Evolutionary conservation across 2,797 vertebrate genomes (phyloP).

Genomic region (Ibycter americanus): DNA sequence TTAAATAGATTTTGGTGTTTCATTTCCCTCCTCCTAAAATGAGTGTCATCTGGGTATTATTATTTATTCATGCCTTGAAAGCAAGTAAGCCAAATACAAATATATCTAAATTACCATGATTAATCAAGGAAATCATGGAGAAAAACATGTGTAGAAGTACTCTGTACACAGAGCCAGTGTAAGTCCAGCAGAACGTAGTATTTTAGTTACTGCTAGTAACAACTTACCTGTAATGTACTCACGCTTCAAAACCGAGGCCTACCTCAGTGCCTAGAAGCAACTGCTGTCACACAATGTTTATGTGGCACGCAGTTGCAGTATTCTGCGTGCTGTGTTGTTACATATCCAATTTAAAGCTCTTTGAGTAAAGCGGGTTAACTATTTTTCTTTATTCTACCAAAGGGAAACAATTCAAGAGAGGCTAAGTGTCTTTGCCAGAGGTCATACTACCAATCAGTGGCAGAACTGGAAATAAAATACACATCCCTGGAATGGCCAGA

Average conservation of each 20-base stretch:
- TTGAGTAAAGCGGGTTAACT: not conserved
- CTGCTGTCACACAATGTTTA: not conserved
- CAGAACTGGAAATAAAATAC: not conserved
- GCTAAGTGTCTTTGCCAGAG: not conserved
- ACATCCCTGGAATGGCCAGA: not conserved
- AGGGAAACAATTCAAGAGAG: not conserved
- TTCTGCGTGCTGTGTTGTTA: not conserved
- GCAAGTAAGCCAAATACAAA: not conserved
- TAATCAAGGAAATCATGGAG: not conserved
- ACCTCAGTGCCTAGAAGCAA: not conserved
- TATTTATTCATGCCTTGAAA: not conserved
- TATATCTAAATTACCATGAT: not conserved
- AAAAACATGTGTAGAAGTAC: not conserved
- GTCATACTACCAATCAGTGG: not conserved
- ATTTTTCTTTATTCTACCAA: not conserved
- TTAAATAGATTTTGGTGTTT: not conserved
- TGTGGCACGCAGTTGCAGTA: not conserved
- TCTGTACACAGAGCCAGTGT: not conserved
- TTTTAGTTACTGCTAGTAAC: not conserved
- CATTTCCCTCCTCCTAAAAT: constrained; percentile 7
- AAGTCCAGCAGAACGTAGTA: not conserved
- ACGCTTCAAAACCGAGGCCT: not conserved
- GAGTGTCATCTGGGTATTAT: not conserved
- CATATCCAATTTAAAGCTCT: not conserved
- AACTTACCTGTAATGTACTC: not conserved